Conservation (phyloP, 1,140 invertebrate genomes). For the Microplitis demolitor region DNA sequence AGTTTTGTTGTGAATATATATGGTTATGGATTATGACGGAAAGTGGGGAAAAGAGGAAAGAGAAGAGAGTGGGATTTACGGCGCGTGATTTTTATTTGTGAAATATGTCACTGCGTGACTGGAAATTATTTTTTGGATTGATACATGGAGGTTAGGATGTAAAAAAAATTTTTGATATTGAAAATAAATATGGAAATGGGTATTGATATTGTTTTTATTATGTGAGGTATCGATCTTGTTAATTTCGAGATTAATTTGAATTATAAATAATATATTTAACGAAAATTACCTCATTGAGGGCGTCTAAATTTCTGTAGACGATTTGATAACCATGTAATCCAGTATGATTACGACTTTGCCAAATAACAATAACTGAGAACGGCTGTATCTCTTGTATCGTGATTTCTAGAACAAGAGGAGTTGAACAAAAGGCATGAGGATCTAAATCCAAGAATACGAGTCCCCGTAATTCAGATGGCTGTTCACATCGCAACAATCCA, state of each 20-base stretch:
- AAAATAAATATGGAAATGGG: too few species aligned
- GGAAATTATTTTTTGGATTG: too few species aligned
- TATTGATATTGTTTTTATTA: too few species aligned
- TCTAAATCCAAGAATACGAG: slow-evolving; percentile 78
- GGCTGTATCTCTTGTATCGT: slow-evolving; percentile 87
- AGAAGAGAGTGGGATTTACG: too few species aligned
- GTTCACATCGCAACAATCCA: slow-evolving; percentile 71
- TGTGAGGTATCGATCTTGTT: too few species aligned
- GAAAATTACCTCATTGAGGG: slow-evolving; percentile 60
- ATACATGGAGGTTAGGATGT: too few species aligned
- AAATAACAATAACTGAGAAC: slow-evolving; percentile 82
- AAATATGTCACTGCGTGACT: too few species aligned
- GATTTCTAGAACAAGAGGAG: slow-evolving; percentile 78
- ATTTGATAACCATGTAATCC: slow-evolving; percentile 85
- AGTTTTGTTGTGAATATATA: too few species aligned
- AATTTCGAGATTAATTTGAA: not conserved
- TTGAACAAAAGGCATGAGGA: slow-evolving; percentile 80
- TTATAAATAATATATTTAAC: not conserved
- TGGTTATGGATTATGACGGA: too few species aligned
- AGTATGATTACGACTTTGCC: slow-evolving; percentile 89
- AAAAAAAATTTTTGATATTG: too few species aligned
- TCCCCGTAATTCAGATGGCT: slow-evolving; percentile 78
- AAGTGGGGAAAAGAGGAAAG: too few species aligned
- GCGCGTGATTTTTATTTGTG: too few species aligned
- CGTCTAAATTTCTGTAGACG: slow-evolving; percentile 79